Conservation (phyloP, 1,140 invertebrate species). For the Drosophila sturtevanti region DNA sequence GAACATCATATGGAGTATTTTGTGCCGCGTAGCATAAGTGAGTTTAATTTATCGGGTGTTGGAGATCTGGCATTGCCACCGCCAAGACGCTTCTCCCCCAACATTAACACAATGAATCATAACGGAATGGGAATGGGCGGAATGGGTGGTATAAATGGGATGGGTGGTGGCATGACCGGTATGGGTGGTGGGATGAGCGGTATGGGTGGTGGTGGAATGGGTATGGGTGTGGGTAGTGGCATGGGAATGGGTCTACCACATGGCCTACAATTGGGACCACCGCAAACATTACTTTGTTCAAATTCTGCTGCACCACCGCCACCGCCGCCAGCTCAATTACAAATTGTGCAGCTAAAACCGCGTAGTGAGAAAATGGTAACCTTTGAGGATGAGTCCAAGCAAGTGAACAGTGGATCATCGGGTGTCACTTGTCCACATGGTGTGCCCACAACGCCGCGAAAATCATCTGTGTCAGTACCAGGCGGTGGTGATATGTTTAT, state of each 20-base stretch:
- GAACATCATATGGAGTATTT: constrained; percentile 90
- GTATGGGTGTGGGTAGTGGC: constrained; percentile 41
- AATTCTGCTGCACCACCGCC: constrained; percentile 49
- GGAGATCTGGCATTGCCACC: constrained; percentile 84
- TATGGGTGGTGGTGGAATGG: constrained; percentile 36
- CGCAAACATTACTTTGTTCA: constrained; percentile 72
- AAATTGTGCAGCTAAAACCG: constrained; percentile 82
- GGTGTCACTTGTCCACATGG: constrained; percentile 76
- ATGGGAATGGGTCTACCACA: constrained; percentile 66
- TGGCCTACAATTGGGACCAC: constrained; percentile 70
- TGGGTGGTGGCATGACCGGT: neutral
- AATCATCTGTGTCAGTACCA: constrained; percentile 49
- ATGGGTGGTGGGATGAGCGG: constrained; percentile 39
- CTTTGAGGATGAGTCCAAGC: constrained; percentile 88
- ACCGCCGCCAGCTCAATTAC: constrained; percentile 68
- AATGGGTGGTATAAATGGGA: constrained; percentile 23
- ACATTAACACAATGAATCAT: constrained; percentile 40
- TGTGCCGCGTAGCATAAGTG: constrained; percentile 91
- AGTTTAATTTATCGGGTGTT: constrained; percentile 88
- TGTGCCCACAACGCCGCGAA: constrained; percentile 82
- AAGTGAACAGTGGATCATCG: constrained; percentile 18
- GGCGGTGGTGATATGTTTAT: constrained; percentile 86
- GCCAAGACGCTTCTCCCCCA: constrained; percentile 78
- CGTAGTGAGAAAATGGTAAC: constrained; percentile 90
- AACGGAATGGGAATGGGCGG: constrained; percentile 18